These are phyloP conservation scores for Hydropsyche tenuis DNA, from an alignment of 1,140 invertebrate species.

Conservation along the genomic window DNA sequence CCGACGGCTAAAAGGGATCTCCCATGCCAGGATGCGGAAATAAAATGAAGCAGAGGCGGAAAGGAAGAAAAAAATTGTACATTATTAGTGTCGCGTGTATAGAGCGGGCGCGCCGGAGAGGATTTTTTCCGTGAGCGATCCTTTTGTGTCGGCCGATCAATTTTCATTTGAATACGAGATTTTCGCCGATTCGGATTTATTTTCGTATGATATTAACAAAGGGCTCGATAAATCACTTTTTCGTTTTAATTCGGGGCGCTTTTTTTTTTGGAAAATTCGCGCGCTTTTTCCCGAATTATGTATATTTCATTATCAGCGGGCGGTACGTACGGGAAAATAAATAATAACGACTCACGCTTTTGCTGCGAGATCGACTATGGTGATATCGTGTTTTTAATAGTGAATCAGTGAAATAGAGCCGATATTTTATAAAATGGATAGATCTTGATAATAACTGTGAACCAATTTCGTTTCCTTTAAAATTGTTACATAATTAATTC, in stretches of 20 bases:
- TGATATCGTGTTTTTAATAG: background rate
- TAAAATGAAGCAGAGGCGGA: conserved; percentile 16
- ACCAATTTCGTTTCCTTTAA: too few species aligned
- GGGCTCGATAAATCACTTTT: conserved; percentile 2
- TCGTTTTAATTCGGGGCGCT: background rate
- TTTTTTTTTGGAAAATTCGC: background rate
- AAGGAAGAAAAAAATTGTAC: background rate
- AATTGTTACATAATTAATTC: too few species aligned
- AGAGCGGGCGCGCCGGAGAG: too few species aligned
- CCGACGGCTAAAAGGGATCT: conserved; percentile 32
- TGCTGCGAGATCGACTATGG: background rate
- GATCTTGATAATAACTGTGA: too few species aligned
- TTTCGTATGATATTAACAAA: background rate
- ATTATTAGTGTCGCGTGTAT: background rate
- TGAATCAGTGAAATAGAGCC: too few species aligned
- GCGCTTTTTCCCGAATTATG: too few species aligned
- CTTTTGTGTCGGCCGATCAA: conserved; percentile 1
- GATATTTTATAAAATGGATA: too few species aligned
- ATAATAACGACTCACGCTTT: background rate
- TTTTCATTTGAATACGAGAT: conserved; percentile 18
- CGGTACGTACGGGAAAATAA: background rate
- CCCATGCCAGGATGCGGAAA: background rate
- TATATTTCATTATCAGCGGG: background rate
- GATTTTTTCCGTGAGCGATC: background rate
- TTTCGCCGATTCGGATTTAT: background rate